Evolutionary conservation across 2,797 vertebrate species (phyloP).

Genomic region (Gallinago solitaria): DNA sequence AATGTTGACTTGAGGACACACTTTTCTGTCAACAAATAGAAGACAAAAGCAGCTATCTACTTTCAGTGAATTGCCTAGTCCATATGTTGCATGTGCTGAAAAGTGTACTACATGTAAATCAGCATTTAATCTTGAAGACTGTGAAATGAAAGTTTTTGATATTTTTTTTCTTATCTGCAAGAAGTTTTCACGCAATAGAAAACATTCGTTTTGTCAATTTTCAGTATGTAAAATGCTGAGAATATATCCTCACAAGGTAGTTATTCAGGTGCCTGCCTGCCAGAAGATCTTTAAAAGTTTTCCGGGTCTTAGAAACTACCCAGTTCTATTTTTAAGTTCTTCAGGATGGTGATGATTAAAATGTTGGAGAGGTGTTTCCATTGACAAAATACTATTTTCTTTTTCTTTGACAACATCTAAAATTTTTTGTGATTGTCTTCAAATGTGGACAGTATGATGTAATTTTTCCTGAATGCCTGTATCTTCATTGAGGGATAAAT

Average conservation of each 20-base stretch:
- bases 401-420: not conserved
- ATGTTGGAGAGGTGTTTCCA: not conserved
- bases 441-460: not conserved
- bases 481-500: not conserved
- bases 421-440: not conserved
- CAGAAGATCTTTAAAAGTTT: not conserved
- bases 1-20: not conserved
- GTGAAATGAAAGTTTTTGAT: not conserved
- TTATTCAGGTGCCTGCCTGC: not conserved
- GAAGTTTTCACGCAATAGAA: not conserved
- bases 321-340: not conserved
- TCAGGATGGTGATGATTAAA: not conserved
- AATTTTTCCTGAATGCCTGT: not conserved
- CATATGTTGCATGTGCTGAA: rapidly evolving
- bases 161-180: not conserved
- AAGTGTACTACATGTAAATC: rapidly evolving
- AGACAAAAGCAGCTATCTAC: not conserved
- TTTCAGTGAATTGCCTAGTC: not conserved
- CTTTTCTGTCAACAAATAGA: not conserved
- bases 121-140: not conserved
- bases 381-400: not conserved
- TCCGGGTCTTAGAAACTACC: not conserved
- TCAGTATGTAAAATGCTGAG: not conserved
- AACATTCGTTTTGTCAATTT: not conserved
- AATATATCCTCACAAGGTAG: not conserved